A percentile compares a stretch with the other conserved stretches of the same genome.
These are phyloP conservation scores for Anas georgica DNA, from an alignment of 2,797 vertebrate species.

Conservation along the genomic window DNA sequence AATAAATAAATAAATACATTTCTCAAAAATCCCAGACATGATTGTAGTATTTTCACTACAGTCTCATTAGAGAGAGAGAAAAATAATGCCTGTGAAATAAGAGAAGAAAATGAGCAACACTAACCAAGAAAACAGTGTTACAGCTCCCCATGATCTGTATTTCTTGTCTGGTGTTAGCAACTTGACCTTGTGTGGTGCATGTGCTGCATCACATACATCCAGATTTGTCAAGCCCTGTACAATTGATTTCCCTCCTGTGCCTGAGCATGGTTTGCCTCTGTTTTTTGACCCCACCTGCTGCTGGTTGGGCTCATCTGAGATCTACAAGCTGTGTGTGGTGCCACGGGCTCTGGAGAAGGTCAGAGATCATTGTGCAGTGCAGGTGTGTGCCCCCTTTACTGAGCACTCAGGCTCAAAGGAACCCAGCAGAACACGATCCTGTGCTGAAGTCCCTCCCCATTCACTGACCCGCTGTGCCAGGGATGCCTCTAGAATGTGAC, in stretches of 20 bases:
- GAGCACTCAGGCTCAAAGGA: not conserved
- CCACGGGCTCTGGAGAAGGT: not conserved
- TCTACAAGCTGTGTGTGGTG: not conserved
- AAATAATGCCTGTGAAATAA: not conserved
- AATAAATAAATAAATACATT: not conserved
- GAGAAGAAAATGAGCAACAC: not conserved
- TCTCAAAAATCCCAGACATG: not conserved
- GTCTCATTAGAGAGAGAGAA: not conserved
- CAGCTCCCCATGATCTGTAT: not conserved
- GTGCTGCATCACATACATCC: not conserved
- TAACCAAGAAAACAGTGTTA: not conserved
- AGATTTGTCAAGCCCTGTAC: not conserved
- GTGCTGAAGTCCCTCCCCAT: not conserved
- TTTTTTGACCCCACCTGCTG: not conserved
- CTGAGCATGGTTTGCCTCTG: not conserved
- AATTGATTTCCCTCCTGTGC: not conserved
- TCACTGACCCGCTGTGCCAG: not conserved
- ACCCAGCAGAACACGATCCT: not conserved
- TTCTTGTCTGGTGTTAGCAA: not conserved
- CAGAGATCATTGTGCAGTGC: not conserved
- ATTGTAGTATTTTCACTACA: not conserved
- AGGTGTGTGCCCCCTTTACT: fast-evolving
- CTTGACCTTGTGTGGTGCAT: not conserved
- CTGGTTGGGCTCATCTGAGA: not conserved
- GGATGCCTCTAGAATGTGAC: not conserved